Conservation (phyloP, 1,140 invertebrate genomes). For the Cherax destructor region DNA sequence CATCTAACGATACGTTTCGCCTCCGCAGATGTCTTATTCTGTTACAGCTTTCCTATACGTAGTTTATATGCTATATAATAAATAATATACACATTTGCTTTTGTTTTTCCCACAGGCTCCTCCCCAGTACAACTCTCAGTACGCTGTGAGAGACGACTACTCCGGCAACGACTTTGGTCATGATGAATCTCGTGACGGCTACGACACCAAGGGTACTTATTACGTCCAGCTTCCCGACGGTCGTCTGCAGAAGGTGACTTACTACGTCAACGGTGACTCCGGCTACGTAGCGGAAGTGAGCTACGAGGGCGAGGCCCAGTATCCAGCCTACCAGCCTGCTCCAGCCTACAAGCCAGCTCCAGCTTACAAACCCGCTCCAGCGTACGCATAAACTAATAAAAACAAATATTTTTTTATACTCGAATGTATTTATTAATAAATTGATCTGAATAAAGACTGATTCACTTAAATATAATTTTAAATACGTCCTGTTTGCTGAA, state of each 20-base stretch:
- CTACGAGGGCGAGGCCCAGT: conserved; percentile 1
- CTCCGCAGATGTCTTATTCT: no score
- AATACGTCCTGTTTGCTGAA: no score
- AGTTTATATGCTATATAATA: no score
- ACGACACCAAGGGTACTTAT: conserved; percentile 4
- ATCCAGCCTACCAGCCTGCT: background rate
- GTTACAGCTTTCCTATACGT: no score
- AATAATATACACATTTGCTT: no score
- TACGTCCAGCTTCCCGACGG: background rate
- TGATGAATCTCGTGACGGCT: background rate
- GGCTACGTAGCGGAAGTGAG: background rate
- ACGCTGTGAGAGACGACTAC: background rate
- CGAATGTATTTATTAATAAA: no score
- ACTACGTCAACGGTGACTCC: background rate
- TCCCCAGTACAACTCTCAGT: background rate
- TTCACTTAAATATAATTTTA: no score
- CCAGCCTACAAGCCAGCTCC: background rate
- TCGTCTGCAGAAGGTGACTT: background rate
- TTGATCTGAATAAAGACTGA: no score
- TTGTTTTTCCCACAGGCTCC: background rate
- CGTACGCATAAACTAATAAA: no score
- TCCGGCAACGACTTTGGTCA: conserved; percentile 1
- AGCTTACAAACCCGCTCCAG: background rate
- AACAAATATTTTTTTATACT: no score
- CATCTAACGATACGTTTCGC: no score